Percentiles rank a stretch among this genome's conserved stretches.
Evolutionary conservation across 2,888 invertebrate species (phyloP).

Genomic region (Neoscelio sp.): DNA sequence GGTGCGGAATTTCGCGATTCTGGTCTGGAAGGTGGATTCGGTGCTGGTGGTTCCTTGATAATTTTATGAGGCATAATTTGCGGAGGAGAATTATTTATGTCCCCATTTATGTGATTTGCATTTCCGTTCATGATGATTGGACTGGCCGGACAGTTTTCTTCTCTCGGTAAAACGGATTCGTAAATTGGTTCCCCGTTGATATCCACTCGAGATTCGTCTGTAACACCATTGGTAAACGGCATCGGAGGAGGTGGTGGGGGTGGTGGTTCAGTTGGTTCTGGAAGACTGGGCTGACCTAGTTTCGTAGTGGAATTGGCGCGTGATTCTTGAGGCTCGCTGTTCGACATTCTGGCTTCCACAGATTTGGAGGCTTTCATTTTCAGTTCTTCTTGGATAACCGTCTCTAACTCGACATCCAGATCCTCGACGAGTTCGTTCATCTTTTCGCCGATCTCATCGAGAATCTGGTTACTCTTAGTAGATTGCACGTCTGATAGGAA

Average conservation of each 20-base stretch:
- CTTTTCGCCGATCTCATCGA: conserved; percentile 93
- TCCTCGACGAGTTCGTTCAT: conserved; percentile 94
- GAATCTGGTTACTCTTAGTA: conserved; percentile 86
- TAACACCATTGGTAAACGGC: conserved; percentile 81
- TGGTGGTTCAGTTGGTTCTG: conserved; percentile 91
- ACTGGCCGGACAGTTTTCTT: conserved; percentile 82
- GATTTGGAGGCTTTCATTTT: conserved; percentile 65
- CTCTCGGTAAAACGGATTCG: conserved; percentile 91
- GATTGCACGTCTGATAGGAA: conserved; percentile 92
- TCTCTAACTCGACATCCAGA: conserved; percentile 90
- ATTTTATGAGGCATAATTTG: conserved; percentile 76
- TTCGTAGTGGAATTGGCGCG: conserved; percentile 74
- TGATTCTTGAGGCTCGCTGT: conserved; percentile 68
- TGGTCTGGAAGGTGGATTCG: conserved; percentile 76
- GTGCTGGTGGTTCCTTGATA: conserved; percentile 74
- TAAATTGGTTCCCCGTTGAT: conserved; percentile 90
- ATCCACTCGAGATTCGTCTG: conserved; percentile 72
- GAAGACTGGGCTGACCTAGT: conserved; percentile 87
- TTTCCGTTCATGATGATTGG: conserved; percentile 77
- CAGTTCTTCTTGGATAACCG: conserved; percentile 86
- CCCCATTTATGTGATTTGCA: conserved; percentile 74
- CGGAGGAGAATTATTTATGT: conserved; percentile 75
- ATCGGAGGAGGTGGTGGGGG: conserved; percentile 87
- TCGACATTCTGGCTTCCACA: conserved; percentile 41
- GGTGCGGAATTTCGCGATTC: conserved; percentile 74